These are phyloP conservation scores for Percopsis transmontana DNA, from an alignment of 2,113 vertebrate genomes.

Conservation along the genomic window DNA sequence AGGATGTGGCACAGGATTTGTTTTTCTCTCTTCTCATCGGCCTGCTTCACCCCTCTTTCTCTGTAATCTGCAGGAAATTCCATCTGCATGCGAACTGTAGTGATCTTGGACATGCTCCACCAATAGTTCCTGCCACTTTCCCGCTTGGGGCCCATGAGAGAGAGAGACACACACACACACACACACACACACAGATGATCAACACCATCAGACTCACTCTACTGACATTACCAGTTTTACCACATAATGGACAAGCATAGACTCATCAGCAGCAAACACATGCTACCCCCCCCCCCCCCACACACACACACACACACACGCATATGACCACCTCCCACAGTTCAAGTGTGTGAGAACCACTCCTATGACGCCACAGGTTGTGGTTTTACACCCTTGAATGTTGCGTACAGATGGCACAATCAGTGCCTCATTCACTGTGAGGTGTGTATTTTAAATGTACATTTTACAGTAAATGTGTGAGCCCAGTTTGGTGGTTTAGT, in stretches of 20 bases:
- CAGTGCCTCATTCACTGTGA: constrained; percentile 19
- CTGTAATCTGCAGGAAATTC: constrained; percentile 79
- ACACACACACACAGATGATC: constrained; percentile 29
- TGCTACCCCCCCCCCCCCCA: neutral
- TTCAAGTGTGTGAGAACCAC: constrained; percentile 8
- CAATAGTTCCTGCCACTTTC: constrained; percentile 66
- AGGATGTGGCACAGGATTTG: constrained; percentile 54
- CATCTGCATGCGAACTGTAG: constrained; percentile 65
- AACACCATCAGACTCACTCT: constrained; percentile 33
- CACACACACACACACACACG: constrained; percentile 37
- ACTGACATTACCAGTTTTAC: constrained; percentile 43
- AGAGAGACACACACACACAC: constrained; percentile 6
- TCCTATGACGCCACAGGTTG: constrained; percentile 38
- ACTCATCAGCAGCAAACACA: constrained; percentile 28
- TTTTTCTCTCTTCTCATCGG: constrained; percentile 64
- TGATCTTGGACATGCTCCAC: constrained; percentile 64
- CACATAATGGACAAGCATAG: constrained; percentile 28
- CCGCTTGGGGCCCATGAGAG: constrained; percentile 38
- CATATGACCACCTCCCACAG: constrained; percentile 12
- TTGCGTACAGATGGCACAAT: constrained; percentile 46
- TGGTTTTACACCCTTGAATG: constrained; percentile 46
- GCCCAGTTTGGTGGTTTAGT: neutral
- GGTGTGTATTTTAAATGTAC: constrained; percentile 5
- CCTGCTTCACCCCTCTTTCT: constrained; percentile 56
- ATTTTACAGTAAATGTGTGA: neutral